Conservation (phyloP, 2,113 vertebrate species). For the Sceloporus undulatus region DNA sequence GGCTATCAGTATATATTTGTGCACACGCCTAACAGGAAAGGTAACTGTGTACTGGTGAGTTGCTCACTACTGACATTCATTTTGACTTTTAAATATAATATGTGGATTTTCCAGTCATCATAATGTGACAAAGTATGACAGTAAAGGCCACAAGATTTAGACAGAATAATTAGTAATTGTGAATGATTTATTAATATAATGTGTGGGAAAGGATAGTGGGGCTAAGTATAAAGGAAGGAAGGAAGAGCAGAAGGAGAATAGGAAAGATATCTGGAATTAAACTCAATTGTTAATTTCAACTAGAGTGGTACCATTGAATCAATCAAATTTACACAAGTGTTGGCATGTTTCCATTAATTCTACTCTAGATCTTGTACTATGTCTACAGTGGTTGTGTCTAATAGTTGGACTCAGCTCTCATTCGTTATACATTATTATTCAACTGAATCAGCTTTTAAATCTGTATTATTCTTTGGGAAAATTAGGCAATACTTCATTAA, state of each 20-base stretch:
- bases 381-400: no score
- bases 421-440: no score
- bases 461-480: not conserved
- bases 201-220: not conserved
- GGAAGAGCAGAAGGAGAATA: not conserved
- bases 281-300: no score
- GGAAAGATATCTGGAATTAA: not conserved
- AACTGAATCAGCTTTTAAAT: conserved; percentile 18
- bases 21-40: not conserved
- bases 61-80: not conserved
- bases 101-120: not conserved
- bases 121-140: not conserved
- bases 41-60: not conserved
- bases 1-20: not conserved
- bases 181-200: not conserved
- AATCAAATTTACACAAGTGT: no score
- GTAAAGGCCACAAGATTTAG: conserved; percentile 4
- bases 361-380: no score
- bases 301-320: no score
- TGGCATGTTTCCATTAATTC: no score
- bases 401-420: no score
- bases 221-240: not conserved
- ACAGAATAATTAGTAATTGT: not conserved
- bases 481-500: conserved; percentile 52
- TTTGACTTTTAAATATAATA: not conserved